These are phyloP conservation scores for Apteryx mantelli DNA, from an alignment of 2,113 vertebrate genomes.

Conservation along the genomic window DNA sequence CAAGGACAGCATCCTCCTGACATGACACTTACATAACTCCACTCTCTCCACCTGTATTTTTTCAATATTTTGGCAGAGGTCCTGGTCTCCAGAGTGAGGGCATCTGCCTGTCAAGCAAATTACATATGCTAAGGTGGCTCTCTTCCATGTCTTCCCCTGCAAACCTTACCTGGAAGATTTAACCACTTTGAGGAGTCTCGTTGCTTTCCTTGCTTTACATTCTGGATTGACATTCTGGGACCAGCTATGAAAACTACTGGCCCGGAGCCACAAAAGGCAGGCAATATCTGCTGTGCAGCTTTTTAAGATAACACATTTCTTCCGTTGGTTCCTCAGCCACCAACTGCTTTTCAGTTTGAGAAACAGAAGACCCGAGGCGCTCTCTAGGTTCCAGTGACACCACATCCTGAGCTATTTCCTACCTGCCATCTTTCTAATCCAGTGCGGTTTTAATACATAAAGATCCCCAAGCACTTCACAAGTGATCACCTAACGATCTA, in stretches of 20 bases:
- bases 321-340: not conserved
- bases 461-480: not conserved
- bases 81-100: not conserved
- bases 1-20: not conserved
- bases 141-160: not conserved
- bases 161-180: not conserved
- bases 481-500: fast-evolving
- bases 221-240: not conserved
- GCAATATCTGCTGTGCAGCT: not conserved
- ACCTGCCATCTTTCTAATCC: not conserved
- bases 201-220: fast-evolving
- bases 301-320: not conserved
- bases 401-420: not conserved
- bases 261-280: fast-evolving
- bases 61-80: not conserved
- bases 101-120: not conserved
- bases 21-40: fast-evolving
- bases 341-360: not conserved
- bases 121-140: not conserved
- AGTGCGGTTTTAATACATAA: fast-evolving
- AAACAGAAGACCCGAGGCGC: not conserved
- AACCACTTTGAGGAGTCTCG: fast-evolving
- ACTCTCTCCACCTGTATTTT: not conserved
- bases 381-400: not conserved
- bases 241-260: not conserved